Evolutionary conservation across 2,888 invertebrate species (phyloP).

Genomic region (Mythimna albipuncta): DNA sequence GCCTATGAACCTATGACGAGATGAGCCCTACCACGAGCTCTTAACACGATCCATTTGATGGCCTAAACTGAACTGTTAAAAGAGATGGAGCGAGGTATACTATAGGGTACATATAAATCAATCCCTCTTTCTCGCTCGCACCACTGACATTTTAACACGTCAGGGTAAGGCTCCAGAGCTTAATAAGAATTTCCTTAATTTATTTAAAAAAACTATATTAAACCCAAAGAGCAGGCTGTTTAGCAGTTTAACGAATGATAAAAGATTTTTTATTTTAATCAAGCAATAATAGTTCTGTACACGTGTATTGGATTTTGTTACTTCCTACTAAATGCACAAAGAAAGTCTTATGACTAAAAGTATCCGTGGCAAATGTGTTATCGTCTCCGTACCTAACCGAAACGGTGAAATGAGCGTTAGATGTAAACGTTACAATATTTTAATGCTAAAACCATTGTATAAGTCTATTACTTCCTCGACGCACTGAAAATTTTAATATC

Average conservation of each 20-base stretch:
- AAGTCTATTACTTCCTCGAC: not conserved
- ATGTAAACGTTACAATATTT: constrained; percentile 24
- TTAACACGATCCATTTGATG: no score
- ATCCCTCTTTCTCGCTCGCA: no score
- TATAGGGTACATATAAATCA: no score
- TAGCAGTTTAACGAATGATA: constrained; percentile 2
- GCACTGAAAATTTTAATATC: constrained; percentile 49
- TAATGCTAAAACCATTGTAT: constrained; percentile 7
- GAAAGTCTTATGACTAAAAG: constrained; percentile 21
- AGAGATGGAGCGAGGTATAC: no score
- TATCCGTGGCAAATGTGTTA: constrained; percentile 48
- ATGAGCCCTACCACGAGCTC: no score
- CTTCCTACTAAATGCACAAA: constrained; percentile 19
- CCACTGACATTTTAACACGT: no score
- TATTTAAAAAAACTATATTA: not conserved
- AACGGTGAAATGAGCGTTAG: constrained; percentile 38
- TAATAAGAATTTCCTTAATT: not conserved
- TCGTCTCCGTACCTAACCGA: constrained; percentile 48
- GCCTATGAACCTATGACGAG: not conserved
- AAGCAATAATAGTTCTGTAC: constrained; percentile 9
- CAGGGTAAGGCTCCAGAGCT: not conserved
- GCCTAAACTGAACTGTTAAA: no score
- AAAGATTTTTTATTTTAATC: not conserved
- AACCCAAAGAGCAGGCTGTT: constrained; percentile 10
- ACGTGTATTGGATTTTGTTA: constrained; percentile 17